Percentiles rank a stretch among this genome's conserved stretches.
Conservation (phyloP, 2,113 vertebrate genomes). For the Gasterosteus aculeatus region DNA sequence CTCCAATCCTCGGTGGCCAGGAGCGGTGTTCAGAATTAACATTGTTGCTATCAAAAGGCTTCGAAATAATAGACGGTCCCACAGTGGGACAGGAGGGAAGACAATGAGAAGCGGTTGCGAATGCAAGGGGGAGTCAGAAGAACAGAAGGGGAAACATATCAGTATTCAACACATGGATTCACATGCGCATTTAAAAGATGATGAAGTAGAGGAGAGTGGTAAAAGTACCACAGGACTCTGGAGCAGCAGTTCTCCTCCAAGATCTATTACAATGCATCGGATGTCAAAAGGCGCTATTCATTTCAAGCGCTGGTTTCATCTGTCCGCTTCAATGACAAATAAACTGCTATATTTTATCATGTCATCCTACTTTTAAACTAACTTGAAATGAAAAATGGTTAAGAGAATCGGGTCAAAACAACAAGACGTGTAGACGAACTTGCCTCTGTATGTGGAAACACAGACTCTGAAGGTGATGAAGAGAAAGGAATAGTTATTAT, state of each 20-base stretch:
- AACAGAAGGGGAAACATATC: conserved; percentile 44
- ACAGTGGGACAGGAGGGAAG: conserved; percentile 28
- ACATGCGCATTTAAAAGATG: conserved; percentile 30
- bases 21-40: conserved; percentile 42
- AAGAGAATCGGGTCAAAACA: conserved; percentile 5
- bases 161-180: conserved; percentile 43
- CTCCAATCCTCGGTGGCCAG: conserved; percentile 47
- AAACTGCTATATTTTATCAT: neutral
- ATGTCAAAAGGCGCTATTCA: neutral
- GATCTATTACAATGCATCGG: conserved; percentile 18
- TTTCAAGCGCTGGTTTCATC: conserved; percentile 1
- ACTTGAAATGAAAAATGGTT: neutral
- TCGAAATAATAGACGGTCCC: conserved; percentile 40
- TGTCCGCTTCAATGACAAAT: neutral
- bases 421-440: neutral
- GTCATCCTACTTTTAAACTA: neutral
- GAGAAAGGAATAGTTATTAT: neutral
- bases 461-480: conserved; percentile 1
- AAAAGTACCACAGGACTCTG: conserved; percentile 4
- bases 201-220: conserved; percentile 15
- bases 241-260: neutral
- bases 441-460: neutral
- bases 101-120: conserved; percentile 16
- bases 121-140: conserved; percentile 17
- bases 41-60: conserved; percentile 60